These are phyloP conservation scores for Coregonus clupeaformis DNA, from an alignment of 2,113 vertebrate species.

Conservation along the genomic window DNA sequence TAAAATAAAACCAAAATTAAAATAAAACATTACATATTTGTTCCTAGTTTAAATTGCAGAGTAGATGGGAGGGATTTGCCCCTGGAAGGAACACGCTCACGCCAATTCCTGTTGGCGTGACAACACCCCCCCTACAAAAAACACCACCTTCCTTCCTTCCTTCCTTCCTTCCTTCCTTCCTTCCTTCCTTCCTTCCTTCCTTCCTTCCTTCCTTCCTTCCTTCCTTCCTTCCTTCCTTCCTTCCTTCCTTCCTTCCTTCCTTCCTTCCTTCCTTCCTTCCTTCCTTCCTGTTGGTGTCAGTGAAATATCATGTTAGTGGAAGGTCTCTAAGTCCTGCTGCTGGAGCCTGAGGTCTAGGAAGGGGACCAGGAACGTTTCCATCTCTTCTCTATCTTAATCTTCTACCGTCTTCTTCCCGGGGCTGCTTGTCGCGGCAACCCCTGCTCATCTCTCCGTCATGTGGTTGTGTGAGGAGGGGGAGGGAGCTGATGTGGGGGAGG, in stretches of 20 bases:
- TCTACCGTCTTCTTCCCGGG: constrained; percentile 47
- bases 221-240: constrained; percentile 32
- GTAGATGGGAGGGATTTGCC: constrained; percentile 67
- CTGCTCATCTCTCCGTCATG: constrained; percentile 95
- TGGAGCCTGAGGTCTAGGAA: constrained; percentile 45
- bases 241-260: constrained; percentile 13
- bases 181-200: constrained; percentile 53
- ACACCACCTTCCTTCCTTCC: constrained; percentile 23
- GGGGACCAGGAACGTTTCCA: constrained; percentile 56
- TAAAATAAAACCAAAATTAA: constrained; percentile 45
- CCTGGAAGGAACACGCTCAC: constrained; percentile 62
- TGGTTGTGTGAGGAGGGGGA: constrained; percentile 90
- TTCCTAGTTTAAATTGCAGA: constrained; percentile 73
- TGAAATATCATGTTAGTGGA: constrained; percentile 65
- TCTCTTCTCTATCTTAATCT: constrained; percentile 52
- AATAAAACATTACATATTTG: constrained; percentile 72
- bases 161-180: constrained; percentile 49
- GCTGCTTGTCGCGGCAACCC: constrained; percentile 9
- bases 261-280: constrained; percentile 31
- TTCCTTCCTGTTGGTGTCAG: constrained; percentile 59
- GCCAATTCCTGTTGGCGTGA: constrained; percentile 74
- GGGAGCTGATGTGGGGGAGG: constrained; percentile 53
- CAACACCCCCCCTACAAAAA: constrained; percentile 50
- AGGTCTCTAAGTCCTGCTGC: constrained; percentile 69
- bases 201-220: constrained; percentile 52